These are phyloP conservation scores for Caenorhabditis macrosperma DNA, from an alignment of 2,888 invertebrate species.

Conservation along the genomic window DNA sequence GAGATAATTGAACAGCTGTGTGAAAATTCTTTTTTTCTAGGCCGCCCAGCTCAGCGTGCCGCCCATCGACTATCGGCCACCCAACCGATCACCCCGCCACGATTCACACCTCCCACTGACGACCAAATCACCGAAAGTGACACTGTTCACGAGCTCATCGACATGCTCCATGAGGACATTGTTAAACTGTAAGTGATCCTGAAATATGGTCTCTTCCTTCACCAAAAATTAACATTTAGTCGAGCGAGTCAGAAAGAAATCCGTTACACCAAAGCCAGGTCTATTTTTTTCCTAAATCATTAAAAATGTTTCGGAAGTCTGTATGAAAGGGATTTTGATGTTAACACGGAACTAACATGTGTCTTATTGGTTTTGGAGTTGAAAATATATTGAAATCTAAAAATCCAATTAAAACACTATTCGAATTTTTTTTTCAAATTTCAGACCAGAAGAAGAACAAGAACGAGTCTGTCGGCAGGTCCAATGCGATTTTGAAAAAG, in stretches of 20 bases:
- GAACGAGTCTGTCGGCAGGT: conserved; percentile 40
- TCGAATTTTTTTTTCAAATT: conserved; percentile 11
- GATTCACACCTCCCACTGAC: conserved; percentile 24
- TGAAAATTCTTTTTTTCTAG: too few species aligned
- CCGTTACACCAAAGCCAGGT: conserved; percentile 21
- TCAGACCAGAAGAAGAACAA: conserved; percentile 39
- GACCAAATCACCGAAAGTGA: conserved; percentile 30
- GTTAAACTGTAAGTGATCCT: conserved; percentile 28
- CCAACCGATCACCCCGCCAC: conserved; percentile 1
- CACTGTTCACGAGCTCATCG: conserved; percentile 48
- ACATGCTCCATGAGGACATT: conserved; percentile 56
- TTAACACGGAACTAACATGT: conserved; percentile 1
- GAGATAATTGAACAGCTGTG: neutral
- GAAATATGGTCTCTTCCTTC: neutral
- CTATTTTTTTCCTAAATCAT: conserved; percentile 1
- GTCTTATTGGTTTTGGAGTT: neutral
- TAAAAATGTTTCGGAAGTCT: neutral
- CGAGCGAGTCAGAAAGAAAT: conserved; percentile 29
- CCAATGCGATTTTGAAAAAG: conserved; percentile 54
- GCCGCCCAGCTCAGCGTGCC: conserved; percentile 5
- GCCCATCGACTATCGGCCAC: conserved; percentile 10
- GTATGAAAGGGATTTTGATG: too few species aligned
- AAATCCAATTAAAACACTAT: neutral
- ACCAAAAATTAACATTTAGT: conserved; percentile 31
- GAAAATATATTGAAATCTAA: too few species aligned